Base-by-base conservation (phyloP, 2,888 invertebrate species). In the Dioctria rufipes region DNA sequence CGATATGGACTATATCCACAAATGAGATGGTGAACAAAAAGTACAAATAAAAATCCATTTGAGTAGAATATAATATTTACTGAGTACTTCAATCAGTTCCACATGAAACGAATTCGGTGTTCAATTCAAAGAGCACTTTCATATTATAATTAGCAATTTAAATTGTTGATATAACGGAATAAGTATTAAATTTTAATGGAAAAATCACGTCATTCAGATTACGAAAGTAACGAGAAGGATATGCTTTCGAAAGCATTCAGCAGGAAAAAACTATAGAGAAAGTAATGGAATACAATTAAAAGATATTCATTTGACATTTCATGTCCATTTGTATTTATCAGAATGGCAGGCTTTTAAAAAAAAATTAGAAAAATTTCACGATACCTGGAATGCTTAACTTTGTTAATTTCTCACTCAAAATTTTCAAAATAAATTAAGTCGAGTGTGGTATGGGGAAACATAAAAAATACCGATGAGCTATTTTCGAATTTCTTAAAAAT, bases 171-270 rank as follows among this genome's bases (percentile, higher is more conserved):
- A 58, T n/a, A 40, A 51, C 69, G 60, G 39, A 73, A 58, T 58
- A n/a, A 73, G 60, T 37, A 73, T 73, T 73, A 73, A 73, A 40
- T 73, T 73, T 73, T 58, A 73, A 73, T 69, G 69, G 69, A 39
- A 69, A 39, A 11, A 51, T 51, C 37, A 69, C 37, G 49, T 37
- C 69, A 37, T 11, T 69, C 51, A 37, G 51, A 39, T 51, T 51
- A n/a, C 49, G 49, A 8, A 69, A 54, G 51, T 51, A 69, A 11
- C 51, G 25, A 25, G 49, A 69, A 4, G 4, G 1, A 54, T 11
- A 54, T 54, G n/a, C 11, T 54, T 54, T 54, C 3, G 54, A 3
- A 8, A 54, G 54, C 11, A 54, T 8, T 54, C 11, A 11, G 11
- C 6, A 3, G 54, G 54, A 54, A 54, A 54, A 54, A 54, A 25